Conservation (phyloP, 2,797 vertebrate species). For the Hypotaenidia philippensis region DNA sequence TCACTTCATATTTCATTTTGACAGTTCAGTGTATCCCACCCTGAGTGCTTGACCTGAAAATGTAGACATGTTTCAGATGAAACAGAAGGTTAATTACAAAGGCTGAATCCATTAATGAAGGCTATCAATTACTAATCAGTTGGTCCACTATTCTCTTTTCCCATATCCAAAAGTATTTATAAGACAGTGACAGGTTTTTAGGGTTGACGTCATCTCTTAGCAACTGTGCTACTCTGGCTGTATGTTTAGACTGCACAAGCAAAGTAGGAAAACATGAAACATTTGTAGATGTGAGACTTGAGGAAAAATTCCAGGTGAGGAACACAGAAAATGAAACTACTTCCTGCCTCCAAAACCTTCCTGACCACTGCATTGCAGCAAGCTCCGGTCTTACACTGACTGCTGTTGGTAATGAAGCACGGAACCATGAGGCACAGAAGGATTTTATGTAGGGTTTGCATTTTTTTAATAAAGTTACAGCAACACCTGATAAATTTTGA, state of each 20-base stretch:
- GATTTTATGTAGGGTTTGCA: background rate
- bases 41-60: constrained; percentile 51
- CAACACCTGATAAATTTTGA: background rate
- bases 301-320: background rate
- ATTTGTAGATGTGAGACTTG: background rate
- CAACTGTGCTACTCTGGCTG: background rate
- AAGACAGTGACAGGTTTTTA: background rate
- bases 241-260: background rate
- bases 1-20: constrained; percentile 69
- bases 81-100: constrained; percentile 75
- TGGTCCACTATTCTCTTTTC: constrained; percentile 18
- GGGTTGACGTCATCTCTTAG: background rate
- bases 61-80: constrained; percentile 71
- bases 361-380: background rate
- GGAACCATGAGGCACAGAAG: background rate
- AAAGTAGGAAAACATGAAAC: background rate
- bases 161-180: background rate
- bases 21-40: constrained; percentile 35
- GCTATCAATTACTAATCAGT: constrained; percentile 72
- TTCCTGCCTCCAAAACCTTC: background rate
- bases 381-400: background rate
- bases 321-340: background rate
- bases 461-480: background rate
- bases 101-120: constrained; percentile 53
- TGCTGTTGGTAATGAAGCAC: background rate